Base-by-base conservation (phyloP, 2,113 vertebrate species). In the Pyxicephalus adspersus region DNA sequence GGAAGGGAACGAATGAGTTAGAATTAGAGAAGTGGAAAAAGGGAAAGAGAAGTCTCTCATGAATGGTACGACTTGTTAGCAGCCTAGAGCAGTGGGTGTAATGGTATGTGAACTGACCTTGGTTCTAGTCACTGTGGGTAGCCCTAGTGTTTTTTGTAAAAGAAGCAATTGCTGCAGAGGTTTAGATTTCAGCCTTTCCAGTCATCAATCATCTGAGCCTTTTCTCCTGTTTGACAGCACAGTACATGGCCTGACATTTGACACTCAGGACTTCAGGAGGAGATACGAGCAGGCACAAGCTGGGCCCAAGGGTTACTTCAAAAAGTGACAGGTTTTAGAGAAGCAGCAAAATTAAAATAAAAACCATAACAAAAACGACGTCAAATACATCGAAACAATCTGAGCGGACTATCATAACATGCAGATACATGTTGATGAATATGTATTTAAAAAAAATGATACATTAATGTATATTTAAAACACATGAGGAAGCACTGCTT, bases 161-260 rank as follows among this genome's bases (percentile, higher is more conserved):
- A 92, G 95, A 94, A 96, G 94, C 95, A 93, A 96, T 98, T 97
- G 95, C 96, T 94, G 94, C 92, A 94, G 92, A 95, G 96, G 95
- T 95, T 98, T 96, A 95, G 93, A 94, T 99, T 99, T 98, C 96
- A 96, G 94, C 91, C 94, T 94, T 95, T 94, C 92, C 92, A 94
- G 95, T 98, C 97, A 99, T 99, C 97, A 97, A 99, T 99, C 97
- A 99, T 98, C 92, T 94, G 81, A 86, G 93, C 92, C 95, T 94
- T 98, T 99, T 99, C 96, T 98, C 94, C 94, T 95, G 93, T 95
- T 90, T 98, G 97, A 99, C 97, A 99, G 96, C 96, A 96, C 92
- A 93, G 96, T 98, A 96, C 96, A 97, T 97, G 96, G 95, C 95
- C 92, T 96, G 97, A 98, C 97, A 98, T 98, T 96, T 99, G 97